Conservation (phyloP, 2,113 vertebrate genomes). For the Charadrius vociferus region DNA sequence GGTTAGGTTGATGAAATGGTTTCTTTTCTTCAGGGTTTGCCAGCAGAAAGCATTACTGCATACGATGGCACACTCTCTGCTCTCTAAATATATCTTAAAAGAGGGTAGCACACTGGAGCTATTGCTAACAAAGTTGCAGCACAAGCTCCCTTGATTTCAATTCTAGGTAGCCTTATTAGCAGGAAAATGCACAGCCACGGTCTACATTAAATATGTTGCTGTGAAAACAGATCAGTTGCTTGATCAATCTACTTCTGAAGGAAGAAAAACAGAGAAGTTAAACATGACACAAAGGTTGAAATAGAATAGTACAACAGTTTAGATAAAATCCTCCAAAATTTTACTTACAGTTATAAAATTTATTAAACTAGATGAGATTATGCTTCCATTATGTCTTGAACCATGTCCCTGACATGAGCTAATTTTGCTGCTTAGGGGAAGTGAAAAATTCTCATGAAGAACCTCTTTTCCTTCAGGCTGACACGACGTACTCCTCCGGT, state of each 20-base stretch:
- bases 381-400: neutral
- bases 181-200: neutral
- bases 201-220: neutral
- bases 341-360: neutral
- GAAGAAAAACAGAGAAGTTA: neutral
- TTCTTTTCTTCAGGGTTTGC: neutral
- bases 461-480: neutral
- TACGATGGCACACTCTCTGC: neutral
- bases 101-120: neutral
- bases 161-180: neutral
- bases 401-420: neutral
- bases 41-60: neutral
- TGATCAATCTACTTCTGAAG: neutral
- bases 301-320: neutral
- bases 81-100: neutral
- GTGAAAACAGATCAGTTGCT: neutral
- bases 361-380: neutral
- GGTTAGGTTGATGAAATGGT: neutral
- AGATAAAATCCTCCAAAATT: neutral
- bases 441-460: neutral
- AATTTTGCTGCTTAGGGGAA: neutral
- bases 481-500: rapidly evolving
- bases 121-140: neutral
- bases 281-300: neutral
- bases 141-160: neutral